Conservation (phyloP, 1,140 invertebrate genomes). For the Laupala kohalensis region DNA sequence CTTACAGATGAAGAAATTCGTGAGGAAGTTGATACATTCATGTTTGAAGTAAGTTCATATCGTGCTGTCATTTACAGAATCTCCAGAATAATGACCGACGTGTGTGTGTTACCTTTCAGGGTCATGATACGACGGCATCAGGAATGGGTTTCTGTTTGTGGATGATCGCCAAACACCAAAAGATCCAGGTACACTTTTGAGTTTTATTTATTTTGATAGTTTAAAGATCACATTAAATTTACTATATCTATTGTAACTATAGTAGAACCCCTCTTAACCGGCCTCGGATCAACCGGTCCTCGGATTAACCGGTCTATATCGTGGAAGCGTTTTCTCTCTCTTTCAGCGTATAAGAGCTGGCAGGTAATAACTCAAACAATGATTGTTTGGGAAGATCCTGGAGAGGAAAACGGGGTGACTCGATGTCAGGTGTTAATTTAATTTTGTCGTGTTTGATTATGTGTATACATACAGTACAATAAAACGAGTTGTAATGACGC, state of each 20-base stretch:
- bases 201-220: no score
- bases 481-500: no score
- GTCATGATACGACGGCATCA: constrained; percentile 1
- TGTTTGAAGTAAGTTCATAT: constrained; percentile 38
- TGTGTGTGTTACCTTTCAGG: neutral
- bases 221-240: no score
- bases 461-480: neutral
- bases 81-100: no score
- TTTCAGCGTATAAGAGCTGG: no score
- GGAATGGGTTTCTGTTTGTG: neutral
- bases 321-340: no score
- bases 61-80: no score
- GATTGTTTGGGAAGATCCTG: no score
- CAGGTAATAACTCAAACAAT: no score
- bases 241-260: neutral
- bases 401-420: no score
- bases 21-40: constrained; percentile 42
- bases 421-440: neutral
- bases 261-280: neutral
- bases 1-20: constrained; percentile 28
- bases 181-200: neutral
- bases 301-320: no score
- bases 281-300: no score
- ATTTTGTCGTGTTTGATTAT: neutral
- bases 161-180: neutral